These are phyloP conservation scores for Verasper variegatus DNA, from an alignment of 2,113 vertebrate genomes.

Conservation along the genomic window DNA sequence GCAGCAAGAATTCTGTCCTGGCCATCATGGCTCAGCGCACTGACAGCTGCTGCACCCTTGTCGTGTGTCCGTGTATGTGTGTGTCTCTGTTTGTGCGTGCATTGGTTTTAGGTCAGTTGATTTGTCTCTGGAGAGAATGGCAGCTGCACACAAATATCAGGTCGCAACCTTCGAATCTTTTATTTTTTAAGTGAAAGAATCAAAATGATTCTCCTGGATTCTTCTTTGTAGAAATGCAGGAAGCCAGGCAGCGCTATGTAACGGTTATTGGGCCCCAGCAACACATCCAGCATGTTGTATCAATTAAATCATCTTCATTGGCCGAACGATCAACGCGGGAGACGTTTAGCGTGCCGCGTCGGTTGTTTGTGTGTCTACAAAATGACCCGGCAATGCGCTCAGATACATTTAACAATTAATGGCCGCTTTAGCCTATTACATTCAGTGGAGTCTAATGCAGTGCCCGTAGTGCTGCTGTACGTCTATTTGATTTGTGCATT, in stretches of 20 bases:
- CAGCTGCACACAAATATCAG: constrained; percentile 61
- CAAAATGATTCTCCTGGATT: background rate
- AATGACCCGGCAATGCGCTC: constrained; percentile 50
- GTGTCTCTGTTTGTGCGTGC: background rate
- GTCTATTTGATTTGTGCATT: constrained; percentile 81
- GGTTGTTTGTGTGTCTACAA: constrained; percentile 39
- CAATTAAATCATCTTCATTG: constrained; percentile 62
- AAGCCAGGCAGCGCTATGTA: background rate
- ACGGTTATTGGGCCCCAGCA: constrained; percentile 7
- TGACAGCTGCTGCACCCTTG: constrained; percentile 74
- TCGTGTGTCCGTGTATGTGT: constrained; percentile 35
- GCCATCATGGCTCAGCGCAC: constrained; percentile 72
- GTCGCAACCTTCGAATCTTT: constrained; percentile 14
- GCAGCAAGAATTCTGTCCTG: constrained; percentile 51
- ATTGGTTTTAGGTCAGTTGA: constrained; percentile 39
- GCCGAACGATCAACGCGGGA: constrained; percentile 55
- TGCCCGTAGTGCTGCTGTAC: constrained; percentile 64
- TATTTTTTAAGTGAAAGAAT: constrained; percentile 12
- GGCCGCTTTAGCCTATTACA: constrained; percentile 56
- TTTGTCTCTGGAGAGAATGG: constrained; percentile 49
- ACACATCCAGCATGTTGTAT: constrained; percentile 40
- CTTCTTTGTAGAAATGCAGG: constrained; percentile 3
- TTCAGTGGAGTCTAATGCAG: constrained; percentile 60
- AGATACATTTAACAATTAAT: constrained; percentile 68
- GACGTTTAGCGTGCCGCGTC: constrained; percentile 44